Base-by-base conservation (phyloP, 2,113 vertebrate genomes). In the Chloroceryle aenea region DNA sequence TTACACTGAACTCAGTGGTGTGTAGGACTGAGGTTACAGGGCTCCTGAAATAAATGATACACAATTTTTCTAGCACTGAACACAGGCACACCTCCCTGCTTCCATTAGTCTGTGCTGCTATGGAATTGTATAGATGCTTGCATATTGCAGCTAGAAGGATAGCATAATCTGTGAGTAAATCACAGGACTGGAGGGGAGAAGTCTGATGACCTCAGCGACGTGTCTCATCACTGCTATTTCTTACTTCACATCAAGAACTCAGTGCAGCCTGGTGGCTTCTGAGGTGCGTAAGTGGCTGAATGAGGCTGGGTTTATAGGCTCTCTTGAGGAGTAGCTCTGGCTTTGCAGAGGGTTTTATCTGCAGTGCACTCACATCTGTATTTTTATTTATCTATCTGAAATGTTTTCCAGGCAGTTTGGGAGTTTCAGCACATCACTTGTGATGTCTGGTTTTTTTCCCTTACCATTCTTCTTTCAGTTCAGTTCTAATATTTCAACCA, bases 401-500 rank as follows among this genome's bases (percentile, higher is more conserved):
- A 80, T 15, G 2, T 56, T 69, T 50, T 68, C 42, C 42, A 48
- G 55, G 48, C 15, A 14, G 40, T n/a, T 21, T 48, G 11, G 23
- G 47, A 45, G 30, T 45, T 58, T 50, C 56, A 62, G 47, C 21
- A 36, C 25, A 48, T 40, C 52, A 40, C 20, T 68, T 47, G 29
- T 8, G 3, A n/a, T 2, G 3, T n/a, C 32, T 26, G n/a, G n/a
- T 40, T 67, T 85, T 34, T 50, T 5, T 1, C 1, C 12, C 18
- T 6, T 10, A 8, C 18, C 29, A 13, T 48, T 9, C 12, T 25
- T 32, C 78, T 81, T 68, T 68, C 40, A 6, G n/a, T 63, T 88
- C 20, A 22, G 11, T 58, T 71, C 50, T 58, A 66, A 13, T 40
- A 40, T 15, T 21, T 38, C 34, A 77, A 47, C 43, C 34, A n/a